These are phyloP conservation scores for Alcis repandata DNA, from an alignment of 2,888 invertebrate species.

Conservation along the genomic window DNA sequence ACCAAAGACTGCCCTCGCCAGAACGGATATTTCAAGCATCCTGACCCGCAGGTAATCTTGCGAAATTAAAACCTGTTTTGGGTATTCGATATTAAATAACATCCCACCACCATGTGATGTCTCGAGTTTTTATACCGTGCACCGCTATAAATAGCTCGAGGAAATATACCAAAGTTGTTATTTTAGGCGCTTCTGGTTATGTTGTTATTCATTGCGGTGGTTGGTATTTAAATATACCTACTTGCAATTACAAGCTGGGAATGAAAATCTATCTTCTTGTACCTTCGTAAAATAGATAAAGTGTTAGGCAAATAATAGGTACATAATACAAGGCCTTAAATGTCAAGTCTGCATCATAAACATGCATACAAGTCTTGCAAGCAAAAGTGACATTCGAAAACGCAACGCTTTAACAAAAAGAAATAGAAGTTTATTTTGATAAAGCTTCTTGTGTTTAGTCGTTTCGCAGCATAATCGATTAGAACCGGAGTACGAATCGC, in stretches of 20 bases:
- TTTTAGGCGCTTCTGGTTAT: not conserved
- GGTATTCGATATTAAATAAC: conserved; percentile 20
- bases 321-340: too few relatives aligned
- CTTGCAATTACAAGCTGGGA: not conserved
- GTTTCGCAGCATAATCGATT: too few relatives aligned
- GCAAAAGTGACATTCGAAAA: too few relatives aligned
- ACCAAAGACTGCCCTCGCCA: conserved; percentile 91
- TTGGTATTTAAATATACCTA: not conserved
- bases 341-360: too few relatives aligned
- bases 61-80: conserved; percentile 36
- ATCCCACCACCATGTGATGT: conserved; percentile 3
- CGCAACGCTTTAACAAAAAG: too few relatives aligned
- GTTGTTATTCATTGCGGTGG: not conserved
- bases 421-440: too few relatives aligned
- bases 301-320: too few relatives aligned
- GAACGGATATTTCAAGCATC: conserved; percentile 92
- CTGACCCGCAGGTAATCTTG: conserved; percentile 86
- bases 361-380: too few relatives aligned
- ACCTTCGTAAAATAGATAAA: too few relatives aligned
- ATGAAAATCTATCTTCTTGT: not conserved
- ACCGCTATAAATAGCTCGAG: conserved; percentile 20
- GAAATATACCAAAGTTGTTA: not conserved
- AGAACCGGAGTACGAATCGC: too few relatives aligned
- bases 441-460: too few relatives aligned
- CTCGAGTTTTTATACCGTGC: not conserved